A percentile compares a stretch with the other conserved stretches of the same genome.
phyloP scores from a whole-genome alignment of 2,797 vertebrate species.

The Esox masquinongy region DNA sequence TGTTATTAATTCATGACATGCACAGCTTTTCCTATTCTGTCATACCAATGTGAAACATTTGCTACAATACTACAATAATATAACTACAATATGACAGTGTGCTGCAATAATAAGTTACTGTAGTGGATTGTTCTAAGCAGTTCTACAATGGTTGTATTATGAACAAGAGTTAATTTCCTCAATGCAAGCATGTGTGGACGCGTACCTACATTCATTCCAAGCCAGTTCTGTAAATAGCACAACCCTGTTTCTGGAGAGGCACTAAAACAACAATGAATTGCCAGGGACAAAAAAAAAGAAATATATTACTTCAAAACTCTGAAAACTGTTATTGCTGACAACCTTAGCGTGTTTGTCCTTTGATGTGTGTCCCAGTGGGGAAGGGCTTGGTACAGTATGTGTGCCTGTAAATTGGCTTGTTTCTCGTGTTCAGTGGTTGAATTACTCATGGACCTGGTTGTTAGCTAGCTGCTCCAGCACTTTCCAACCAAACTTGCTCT shows the following conservation, averaged over 20 bases:
- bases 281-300: neutral
- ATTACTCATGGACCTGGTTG: constrained; percentile 8
- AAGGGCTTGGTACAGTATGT: constrained; percentile 9
- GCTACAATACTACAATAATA: too few relatives aligned
- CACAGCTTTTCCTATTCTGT: neutral
- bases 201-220: neutral
- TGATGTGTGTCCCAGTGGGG: constrained; percentile 4
- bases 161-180: neutral
- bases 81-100: neutral
- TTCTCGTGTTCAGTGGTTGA: constrained; percentile 21
- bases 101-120: neutral
- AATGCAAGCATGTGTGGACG: neutral
- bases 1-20: neutral
- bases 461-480: constrained; percentile 19
- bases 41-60: neutral
- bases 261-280: neutral
- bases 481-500: constrained; percentile 1
- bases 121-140: neutral
- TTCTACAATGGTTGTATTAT: neutral
- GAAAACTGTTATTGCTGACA: constrained; percentile 11
- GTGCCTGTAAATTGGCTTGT: constrained; percentile 18
- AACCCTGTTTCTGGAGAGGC: neutral
- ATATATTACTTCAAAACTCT: constrained; percentile 7
- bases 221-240: neutral
- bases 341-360: constrained; percentile 14